These are phyloP conservation scores for Equus quagga DNA, from an alignment of 2,113 vertebrate species.

Conservation along the genomic window DNA sequence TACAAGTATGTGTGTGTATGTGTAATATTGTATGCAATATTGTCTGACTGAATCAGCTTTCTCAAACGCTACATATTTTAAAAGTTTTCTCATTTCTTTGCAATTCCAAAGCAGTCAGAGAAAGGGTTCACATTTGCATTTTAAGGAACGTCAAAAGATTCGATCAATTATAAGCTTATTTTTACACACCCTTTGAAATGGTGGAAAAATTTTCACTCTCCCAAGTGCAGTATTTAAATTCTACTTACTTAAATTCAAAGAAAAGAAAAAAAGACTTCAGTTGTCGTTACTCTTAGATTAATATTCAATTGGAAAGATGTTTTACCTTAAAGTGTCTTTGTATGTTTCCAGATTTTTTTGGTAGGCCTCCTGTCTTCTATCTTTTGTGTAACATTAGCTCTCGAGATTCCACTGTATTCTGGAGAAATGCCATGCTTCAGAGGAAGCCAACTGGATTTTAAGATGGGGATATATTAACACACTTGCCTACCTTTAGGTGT, in stretches of 20 bases:
- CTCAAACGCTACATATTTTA: background rate
- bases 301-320: background rate
- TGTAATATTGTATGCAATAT: background rate
- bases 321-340: background rate
- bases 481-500: background rate
- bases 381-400: background rate
- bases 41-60: background rate
- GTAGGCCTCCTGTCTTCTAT: background rate
- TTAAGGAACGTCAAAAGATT: background rate
- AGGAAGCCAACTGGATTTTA: constrained; percentile 19
- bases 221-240: constrained; percentile 2
- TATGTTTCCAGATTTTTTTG: background rate
- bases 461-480: background rate
- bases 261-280: background rate
- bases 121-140: background rate
- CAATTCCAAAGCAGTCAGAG: background rate
- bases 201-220: background rate
- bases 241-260: background rate
- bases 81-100: constrained; percentile 12
- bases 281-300: constrained; percentile 17
- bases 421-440: background rate
- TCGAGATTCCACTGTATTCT: background rate
- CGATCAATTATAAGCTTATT: background rate
- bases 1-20: background rate
- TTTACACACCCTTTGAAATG: constrained; percentile 1